phyloP scores from a whole-genome alignment of 2,113 vertebrate species.

The Ia io region DNA sequence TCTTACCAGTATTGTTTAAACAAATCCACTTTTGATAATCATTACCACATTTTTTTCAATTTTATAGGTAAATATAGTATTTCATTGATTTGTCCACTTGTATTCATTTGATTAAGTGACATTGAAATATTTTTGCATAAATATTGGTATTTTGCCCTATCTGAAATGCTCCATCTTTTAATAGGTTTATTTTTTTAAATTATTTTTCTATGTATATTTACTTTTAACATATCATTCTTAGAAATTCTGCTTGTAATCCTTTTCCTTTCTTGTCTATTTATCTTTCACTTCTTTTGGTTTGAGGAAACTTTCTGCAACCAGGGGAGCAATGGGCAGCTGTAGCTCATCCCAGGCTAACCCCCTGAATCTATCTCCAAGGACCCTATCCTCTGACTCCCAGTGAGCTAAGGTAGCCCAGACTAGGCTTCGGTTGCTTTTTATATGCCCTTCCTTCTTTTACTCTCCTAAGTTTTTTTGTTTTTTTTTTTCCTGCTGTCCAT shows the following conservation, averaged over 20 bases:
- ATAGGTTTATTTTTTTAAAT: neutral
- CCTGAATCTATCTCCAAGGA: no score
- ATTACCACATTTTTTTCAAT: neutral
- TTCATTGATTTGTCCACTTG: neutral
- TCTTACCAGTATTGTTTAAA: neutral
- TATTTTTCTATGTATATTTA: neutral
- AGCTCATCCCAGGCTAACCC: no score
- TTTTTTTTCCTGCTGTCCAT: no score
- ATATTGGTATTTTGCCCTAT: neutral
- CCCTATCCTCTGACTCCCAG: no score
- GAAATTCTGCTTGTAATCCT: neutral
- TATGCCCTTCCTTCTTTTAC: no score
- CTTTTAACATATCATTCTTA: neutral
- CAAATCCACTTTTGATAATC: neutral
- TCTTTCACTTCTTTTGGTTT: neutral
- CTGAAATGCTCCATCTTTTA: neutral
- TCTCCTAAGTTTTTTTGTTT: no score
- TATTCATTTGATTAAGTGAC: neutral
- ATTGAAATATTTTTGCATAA: neutral
- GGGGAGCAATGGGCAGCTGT: no score
- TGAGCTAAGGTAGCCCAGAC: no score
- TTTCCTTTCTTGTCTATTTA: neutral
- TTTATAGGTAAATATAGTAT: neutral
- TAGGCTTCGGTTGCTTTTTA: no score
- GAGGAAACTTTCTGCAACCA: neutral